Conservation (phyloP, 2,797 vertebrate genomes). For the Peromyscus attwateri region DNA sequence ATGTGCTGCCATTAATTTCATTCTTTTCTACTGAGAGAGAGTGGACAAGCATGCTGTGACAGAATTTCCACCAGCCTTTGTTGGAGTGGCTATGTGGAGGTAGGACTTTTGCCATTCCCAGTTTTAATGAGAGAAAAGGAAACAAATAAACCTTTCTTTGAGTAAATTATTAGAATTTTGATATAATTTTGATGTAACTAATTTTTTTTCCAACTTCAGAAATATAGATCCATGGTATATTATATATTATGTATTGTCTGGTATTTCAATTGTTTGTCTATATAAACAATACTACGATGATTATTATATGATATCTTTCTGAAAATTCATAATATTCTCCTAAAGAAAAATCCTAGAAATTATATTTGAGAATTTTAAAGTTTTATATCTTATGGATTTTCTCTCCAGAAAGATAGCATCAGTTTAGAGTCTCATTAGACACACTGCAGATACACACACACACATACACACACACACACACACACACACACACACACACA, state of each 20-base stretch:
- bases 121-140: neutral
- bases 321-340: conserved; percentile 26
- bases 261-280: neutral
- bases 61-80: neutral
- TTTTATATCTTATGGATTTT: conserved; percentile 10
- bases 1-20: neutral
- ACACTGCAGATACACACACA: too few species aligned
- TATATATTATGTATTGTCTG: neutral
- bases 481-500: neutral
- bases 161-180: neutral
- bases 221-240: neutral
- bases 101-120: neutral
- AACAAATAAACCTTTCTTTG: conserved; percentile 42
- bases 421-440: neutral
- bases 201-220: neutral
- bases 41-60: neutral
- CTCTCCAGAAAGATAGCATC: neutral
- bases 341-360: neutral
- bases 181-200: neutral
- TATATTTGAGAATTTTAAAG: neutral
- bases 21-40: conserved; percentile 42
- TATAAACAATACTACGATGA: neutral
- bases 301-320: neutral
- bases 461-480: too few species aligned
- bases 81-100: neutral